A percentile compares a stretch with the other conserved stretches of the same genome.
Evolutionary conservation across 2,113 vertebrate genomes (phyloP).

Genomic region (Gobio gobio): DNA sequence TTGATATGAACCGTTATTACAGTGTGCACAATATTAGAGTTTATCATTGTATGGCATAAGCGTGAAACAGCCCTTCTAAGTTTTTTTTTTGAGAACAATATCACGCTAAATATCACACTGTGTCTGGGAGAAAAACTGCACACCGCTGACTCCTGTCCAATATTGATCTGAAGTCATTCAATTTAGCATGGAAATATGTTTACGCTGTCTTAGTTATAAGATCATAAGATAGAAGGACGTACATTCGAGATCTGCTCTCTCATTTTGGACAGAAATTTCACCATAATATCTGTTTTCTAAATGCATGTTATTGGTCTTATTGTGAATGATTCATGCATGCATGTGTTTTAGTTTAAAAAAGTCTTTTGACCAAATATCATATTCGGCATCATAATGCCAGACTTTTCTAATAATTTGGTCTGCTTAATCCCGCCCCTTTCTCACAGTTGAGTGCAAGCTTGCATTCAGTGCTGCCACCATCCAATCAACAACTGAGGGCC

Average conservation of each 20-base stretch:
- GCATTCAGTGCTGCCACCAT: not conserved
- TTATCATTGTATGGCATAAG: not conserved
- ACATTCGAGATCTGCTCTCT: not conserved
- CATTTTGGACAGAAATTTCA: not conserved
- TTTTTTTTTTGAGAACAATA: not conserved
- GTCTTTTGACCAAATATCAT: not conserved
- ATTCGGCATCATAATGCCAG: not conserved
- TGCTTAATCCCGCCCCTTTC: not conserved
- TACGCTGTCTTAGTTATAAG: conserved; percentile 15
- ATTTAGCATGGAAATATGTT: conserved; percentile 45
- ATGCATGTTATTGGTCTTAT: not conserved
- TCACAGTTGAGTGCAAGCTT: not conserved
- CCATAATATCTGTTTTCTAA: not conserved
- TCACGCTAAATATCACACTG: not conserved
- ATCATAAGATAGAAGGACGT: not conserved
- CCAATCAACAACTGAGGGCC: not conserved
- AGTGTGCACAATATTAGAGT: not conserved
- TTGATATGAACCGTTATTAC: not conserved
- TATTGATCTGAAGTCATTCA: not conserved
- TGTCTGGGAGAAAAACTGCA: not conserved
- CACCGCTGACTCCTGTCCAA: not conserved
- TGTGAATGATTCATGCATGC: too few relatives aligned
- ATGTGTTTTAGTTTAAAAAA: too few relatives aligned
- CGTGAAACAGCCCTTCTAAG: not conserved
- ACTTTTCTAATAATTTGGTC: not conserved